These are phyloP conservation scores for Sebastes minor DNA, from an alignment of 2,797 vertebrate genomes.

Conservation along the genomic window DNA sequence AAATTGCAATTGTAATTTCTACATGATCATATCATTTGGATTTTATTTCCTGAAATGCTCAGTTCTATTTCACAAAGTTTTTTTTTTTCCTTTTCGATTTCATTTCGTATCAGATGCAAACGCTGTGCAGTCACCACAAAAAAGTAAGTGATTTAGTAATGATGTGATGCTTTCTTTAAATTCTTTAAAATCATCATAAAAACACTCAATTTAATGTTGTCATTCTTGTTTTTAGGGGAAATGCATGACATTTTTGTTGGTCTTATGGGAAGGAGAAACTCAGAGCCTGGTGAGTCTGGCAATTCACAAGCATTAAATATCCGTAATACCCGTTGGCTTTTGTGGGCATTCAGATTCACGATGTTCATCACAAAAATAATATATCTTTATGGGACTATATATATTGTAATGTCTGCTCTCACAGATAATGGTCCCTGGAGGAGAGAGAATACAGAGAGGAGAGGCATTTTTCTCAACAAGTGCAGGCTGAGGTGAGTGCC, in stretches of 20 bases:
- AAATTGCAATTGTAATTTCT: background rate
- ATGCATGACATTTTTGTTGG: conserved; percentile 98
- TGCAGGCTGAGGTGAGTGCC: conserved; percentile 81
- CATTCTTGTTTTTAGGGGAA: conserved; percentile 82
- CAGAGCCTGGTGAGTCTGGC: conserved; percentile 74
- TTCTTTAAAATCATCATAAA: background rate
- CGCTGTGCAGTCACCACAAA: conserved; percentile 76
- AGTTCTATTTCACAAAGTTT: background rate
- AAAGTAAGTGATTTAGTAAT: conserved; percentile 85
- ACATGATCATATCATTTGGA: background rate
- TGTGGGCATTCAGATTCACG: background rate
- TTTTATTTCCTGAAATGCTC: background rate
- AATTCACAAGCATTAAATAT: background rate
- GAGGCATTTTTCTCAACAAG: conserved; percentile 84
- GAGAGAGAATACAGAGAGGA: conserved; percentile 76
- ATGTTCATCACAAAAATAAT: background rate
- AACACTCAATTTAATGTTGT: background rate
- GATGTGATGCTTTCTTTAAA: background rate
- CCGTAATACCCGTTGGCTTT: background rate
- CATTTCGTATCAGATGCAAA: conserved; percentile 77
- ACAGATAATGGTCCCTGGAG: conserved; percentile 79
- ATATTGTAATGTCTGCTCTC: conserved; percentile 33
- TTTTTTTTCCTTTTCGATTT: background rate
- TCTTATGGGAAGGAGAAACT: conserved; percentile 93
- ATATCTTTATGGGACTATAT: background rate